Conservation (phyloP, 1,140 invertebrate species). For the Piezodorus guildinii region DNA sequence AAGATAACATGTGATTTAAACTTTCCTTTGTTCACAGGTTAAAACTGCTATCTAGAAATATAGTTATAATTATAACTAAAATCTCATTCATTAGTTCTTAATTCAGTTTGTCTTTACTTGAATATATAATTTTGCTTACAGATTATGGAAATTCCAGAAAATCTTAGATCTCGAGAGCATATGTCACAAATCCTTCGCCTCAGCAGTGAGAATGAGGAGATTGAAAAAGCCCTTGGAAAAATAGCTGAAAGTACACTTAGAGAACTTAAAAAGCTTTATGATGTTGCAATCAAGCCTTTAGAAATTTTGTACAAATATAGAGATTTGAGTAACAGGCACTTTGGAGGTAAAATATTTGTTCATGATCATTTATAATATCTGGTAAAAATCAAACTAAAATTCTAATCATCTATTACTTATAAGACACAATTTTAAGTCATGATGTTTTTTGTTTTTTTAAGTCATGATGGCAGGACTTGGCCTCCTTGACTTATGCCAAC, state of each 20-base stretch:
- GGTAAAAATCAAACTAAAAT: too few relatives aligned
- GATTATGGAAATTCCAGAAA: constrained; percentile 60
- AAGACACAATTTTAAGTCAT: too few relatives aligned
- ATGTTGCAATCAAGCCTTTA: constrained; percentile 76
- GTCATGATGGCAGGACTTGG: too few relatives aligned
- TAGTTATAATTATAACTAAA: constrained; percentile 5
- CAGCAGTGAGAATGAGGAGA: constrained; percentile 58
- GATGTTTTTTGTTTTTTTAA: too few relatives aligned
- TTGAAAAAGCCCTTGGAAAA: constrained; percentile 57
- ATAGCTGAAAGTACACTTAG: constrained; percentile 64
- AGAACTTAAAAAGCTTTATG: constrained; percentile 78
- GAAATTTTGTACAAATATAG: constrained; percentile 84
- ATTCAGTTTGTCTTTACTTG: constrained; percentile 23
- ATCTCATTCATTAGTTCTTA: not conserved
- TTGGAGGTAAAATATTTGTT: constrained; percentile 46
- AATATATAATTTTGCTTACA: constrained; percentile 36
- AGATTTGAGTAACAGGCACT: constrained; percentile 82
- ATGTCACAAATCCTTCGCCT: constrained; percentile 68
- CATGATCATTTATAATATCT: too few relatives aligned
- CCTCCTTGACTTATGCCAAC: too few relatives aligned
- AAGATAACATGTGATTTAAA: too few relatives aligned
- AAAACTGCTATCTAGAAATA: too few relatives aligned
- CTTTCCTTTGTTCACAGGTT: too few relatives aligned
- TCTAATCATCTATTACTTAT: too few relatives aligned
- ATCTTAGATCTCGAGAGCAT: constrained; percentile 64